Evolutionary conservation across 2,113 vertebrate genomes (phyloP), one percentile per base, ranked within the genome.

Genomic region (Thinocorus orbignyianus): DNA sequence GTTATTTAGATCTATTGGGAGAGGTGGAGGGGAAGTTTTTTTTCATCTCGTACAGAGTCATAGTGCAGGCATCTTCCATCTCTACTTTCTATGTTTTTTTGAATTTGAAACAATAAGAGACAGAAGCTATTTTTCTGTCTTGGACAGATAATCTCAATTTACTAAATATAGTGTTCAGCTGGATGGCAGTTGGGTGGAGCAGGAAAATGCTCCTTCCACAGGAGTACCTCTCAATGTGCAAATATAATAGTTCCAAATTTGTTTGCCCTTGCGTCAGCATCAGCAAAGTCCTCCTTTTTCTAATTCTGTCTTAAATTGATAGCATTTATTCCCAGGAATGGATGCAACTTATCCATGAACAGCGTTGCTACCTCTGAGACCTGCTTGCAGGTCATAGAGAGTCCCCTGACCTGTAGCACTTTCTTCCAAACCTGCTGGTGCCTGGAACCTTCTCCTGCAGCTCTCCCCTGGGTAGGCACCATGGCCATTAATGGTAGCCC

Each of bases 121-220:
- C 65, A 95, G 79, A 95, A 95, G 31, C 72, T 81, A 48, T 91
- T 95, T 88, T 92, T 96, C 77, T 96, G 69, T 93, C 77, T 91
- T 94, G 83, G 62, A 60, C 80, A 93, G 86, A 86, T 93, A 95
- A 90, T 93, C 80, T 86, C 35, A 9, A 54, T 92, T 85, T 86
- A 74, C 93, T 96, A 95, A 94, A 85, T 84, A 96, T 91, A 96
- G 88, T 33, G 52, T 79, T 93, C 86, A 89, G 69, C 95, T 93
- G 92, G 95, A 96, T 72, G 94, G 92, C 57, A 79, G 44, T 35
- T 89, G 96, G 92, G 96, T 96, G 96, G 93, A 92, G 92, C 96
- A 96, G 96, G 95, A 97, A 97, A 94, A 81, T 35, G 90, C 57
- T 90, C 61, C 92, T 95, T 94, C 86, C 88, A 91, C 39, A 8